A percentile compares a stretch with the other conserved stretches of the same genome.
Evolutionary conservation across 2,797 vertebrate species (phyloP).

Genomic region (Diplodus puntazzo): DNA sequence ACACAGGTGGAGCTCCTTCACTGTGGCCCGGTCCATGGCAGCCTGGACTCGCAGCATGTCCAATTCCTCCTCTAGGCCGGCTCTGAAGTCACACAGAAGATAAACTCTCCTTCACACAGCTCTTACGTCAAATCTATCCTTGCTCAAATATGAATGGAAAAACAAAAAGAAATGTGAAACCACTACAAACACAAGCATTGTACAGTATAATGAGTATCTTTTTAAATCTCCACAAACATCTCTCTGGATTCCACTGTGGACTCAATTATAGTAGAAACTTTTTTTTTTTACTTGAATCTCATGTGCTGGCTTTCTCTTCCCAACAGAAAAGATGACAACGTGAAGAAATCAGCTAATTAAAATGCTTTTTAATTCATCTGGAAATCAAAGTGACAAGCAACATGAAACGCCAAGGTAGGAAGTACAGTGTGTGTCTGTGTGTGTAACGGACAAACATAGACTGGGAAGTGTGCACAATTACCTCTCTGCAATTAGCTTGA

Average conservation of each 20-base stretch:
- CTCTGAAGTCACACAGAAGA: conserved; percentile 77
- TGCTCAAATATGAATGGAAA: conserved; percentile 5
- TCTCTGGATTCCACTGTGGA: conserved; percentile 38
- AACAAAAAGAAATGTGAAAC: conserved; percentile 6
- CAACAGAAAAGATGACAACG: conserved; percentile 59
- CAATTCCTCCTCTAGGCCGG: conserved; percentile 89
- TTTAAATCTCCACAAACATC: conserved; percentile 48
- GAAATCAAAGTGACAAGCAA: conserved; percentile 87
- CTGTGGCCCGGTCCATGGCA: conserved; percentile 85
- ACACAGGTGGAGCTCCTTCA: conserved; percentile 84
- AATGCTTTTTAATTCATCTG: conserved; percentile 78
- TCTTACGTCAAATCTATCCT: conserved; percentile 1
- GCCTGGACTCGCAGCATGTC: conserved; percentile 86
- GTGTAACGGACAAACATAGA: conserved; percentile 76
- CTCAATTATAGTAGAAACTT: conserved; percentile 39
- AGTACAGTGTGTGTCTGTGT: conserved; percentile 47
- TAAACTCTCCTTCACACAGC: conserved; percentile 12
- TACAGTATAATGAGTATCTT: conserved; percentile 36
- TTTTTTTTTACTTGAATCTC: conserved; percentile 39
- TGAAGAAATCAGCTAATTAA: conserved; percentile 80
- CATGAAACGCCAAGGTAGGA: conserved; percentile 79
- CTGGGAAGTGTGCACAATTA: conserved; percentile 86
- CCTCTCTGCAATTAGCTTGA: conserved; percentile 86
- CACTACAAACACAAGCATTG: neutral
- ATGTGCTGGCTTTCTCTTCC: conserved; percentile 49